Conservation (phyloP, 2,888 invertebrate species). For the Lochmaea capreae region DNA sequence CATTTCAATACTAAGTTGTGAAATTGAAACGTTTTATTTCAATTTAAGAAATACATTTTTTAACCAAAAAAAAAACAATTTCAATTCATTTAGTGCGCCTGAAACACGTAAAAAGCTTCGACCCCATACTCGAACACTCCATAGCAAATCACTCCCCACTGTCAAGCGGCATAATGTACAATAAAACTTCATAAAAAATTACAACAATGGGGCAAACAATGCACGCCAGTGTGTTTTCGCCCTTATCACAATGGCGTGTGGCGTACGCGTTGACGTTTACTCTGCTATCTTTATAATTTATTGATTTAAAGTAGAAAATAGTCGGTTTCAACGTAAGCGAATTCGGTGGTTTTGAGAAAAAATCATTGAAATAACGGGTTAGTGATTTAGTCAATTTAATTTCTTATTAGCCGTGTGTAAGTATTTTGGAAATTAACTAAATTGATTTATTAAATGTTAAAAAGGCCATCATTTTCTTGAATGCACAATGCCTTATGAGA, state of each 20-base stretch:
- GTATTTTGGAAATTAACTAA: too few species aligned
- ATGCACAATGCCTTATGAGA: too few species aligned
- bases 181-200: slow-evolving; percentile 55
- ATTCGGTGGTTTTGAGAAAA: neutral
- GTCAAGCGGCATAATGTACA: slow-evolving; percentile 55
- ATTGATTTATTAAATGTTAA: too few species aligned
- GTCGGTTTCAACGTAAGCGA: neutral
- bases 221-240: slow-evolving; percentile 40
- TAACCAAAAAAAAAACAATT: neutral
- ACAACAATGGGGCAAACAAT: slow-evolving; percentile 51
- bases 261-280: slow-evolving; percentile 50
- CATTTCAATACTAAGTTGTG: too few species aligned
- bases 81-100: slow-evolving; percentile 10
- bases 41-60: too few species aligned
- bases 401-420: too few species aligned
- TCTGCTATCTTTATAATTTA: slow-evolving; percentile 51
- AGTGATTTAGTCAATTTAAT: neutral
- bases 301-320: slow-evolving; percentile 37
- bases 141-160: slow-evolving; percentile 56
- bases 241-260: slow-evolving; percentile 52
- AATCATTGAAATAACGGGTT: neutral
- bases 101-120: slow-evolving; percentile 37
- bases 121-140: slow-evolving; percentile 53
- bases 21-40: too few species aligned
- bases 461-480: too few species aligned